Conservation (phyloP, 30 jellyfish, hydroid and myxozoan genomes). For the Cassiopea andromeda region DNA sequence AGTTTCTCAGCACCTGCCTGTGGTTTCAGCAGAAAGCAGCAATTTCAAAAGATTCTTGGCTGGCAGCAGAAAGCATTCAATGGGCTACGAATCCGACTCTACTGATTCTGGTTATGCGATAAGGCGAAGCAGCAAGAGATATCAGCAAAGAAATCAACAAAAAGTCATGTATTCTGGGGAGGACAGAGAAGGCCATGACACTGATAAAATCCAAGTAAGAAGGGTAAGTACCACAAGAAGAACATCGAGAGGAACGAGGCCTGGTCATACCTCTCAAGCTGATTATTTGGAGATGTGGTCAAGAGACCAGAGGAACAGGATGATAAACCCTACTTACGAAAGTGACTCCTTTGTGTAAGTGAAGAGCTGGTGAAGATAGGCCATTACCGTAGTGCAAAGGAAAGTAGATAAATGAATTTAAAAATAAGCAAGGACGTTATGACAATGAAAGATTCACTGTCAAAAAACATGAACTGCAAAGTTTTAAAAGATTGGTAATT, state of each 20-base stretch:
- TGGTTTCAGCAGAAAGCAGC: neutral
- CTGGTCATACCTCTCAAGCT: neutral
- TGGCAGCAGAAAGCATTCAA: conserved; percentile 3
- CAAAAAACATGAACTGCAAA: no score
- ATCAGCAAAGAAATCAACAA: conserved; percentile 1
- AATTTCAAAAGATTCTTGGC: neutral
- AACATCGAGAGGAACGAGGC: neutral
- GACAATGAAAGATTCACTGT: no score
- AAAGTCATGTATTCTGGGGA: neutral
- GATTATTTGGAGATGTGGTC: conserved; percentile 60
- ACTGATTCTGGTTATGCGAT: conserved; percentile 69
- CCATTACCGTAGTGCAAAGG: neutral
- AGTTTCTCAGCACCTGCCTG: neutral
- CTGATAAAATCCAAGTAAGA: neutral
- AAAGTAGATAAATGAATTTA: no score
- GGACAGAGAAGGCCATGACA: neutral
- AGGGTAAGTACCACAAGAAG: conserved; percentile 20
- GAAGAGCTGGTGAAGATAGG: neutral
- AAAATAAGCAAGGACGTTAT: no score
- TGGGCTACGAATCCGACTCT: conserved; percentile 66
- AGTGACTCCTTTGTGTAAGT: conserved; percentile 57
- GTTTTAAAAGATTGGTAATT: no score
- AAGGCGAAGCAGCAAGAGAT: conserved; percentile 48
- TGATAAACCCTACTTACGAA: conserved; percentile 19
- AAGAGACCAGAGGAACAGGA: neutral